Evolutionary conservation across 2,113 vertebrate species (phyloP), one percentile per base, ranked within the genome.

Genomic region (Poicephalus meyeri): DNA sequence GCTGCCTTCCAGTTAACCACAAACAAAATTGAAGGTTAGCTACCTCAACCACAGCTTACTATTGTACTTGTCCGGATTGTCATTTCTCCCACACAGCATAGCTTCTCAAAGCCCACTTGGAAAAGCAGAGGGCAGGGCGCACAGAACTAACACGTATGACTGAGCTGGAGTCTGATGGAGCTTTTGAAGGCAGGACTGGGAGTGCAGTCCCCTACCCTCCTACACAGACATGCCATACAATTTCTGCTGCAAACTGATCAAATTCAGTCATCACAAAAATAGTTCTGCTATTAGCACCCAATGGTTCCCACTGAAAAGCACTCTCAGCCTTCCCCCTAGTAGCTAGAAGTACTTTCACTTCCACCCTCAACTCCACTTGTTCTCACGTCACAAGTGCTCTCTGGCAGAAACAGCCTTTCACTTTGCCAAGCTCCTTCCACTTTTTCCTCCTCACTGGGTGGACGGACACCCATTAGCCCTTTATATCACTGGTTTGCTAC

Each of bases 101-200:
- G 44, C n/a, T 81, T 69, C 80, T 76, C 39, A 46, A 80, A 83
- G 60, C 26, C n/a, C 0, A 0, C 17, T 29, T 81, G 47, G 24
- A 68, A 73, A 69, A 89, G 55, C 61, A 46, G 77, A 72, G 61
- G 41, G 60, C 42, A 79, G 28, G 55, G 35, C 1, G 2, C 33
- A 61, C 12, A 25, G 9, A 88, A 58, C 33, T 23, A 61, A 71
- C 55, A 55, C 2, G 5, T 8, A 14, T 2, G 7, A 47, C 52
- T 42, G 29, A 69, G 23, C 39, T 47, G 39, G 9, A 88, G 16
- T 28, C 46, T 0, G 0, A 35, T 0, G 2, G 37, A 26, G 24
- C n/a, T 66, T 42, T 28, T 29, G 31, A 37, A 77, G 16, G 14
- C 28, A 74, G n/a, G 46, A 46, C 73, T 39, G n/a, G 8, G 13